Percentiles rank a stretch among this genome's conserved stretches.
Conservation (phyloP, 2,888 invertebrate species). For the Athrips mouffetella region DNA sequence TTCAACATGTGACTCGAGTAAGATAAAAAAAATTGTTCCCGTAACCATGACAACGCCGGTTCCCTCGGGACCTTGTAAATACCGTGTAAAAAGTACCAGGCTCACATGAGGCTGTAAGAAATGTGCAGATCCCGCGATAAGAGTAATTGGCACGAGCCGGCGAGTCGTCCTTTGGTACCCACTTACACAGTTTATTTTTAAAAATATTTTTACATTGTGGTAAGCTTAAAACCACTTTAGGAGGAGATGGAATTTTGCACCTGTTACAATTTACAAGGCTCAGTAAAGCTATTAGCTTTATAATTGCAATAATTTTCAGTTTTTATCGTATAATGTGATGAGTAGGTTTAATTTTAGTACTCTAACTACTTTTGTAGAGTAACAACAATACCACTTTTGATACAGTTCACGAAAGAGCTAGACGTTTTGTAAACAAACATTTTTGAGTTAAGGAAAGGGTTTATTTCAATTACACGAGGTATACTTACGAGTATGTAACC, state of each 20-base stretch:
- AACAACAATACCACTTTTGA: too few species aligned
- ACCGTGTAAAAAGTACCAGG: slow-evolving; percentile 65
- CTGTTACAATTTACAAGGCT: background rate
- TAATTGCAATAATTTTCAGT: too few species aligned
- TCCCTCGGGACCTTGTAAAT: slow-evolving; percentile 66
- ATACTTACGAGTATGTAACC: too few species aligned
- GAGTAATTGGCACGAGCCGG: slow-evolving; percentile 41
- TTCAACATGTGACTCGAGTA: too few species aligned
- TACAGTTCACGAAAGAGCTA: too few species aligned
- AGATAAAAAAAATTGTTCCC: background rate
- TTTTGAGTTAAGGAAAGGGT: too few species aligned
- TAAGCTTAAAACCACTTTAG: slow-evolving; percentile 19
- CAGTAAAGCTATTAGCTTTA: too few species aligned
- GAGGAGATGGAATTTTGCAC: slow-evolving; percentile 13
- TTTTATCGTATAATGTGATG: too few species aligned
- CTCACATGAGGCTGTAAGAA: slow-evolving; percentile 34
- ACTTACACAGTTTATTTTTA: slow-evolving; percentile 40
- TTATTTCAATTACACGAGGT: too few species aligned
- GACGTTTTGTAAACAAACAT: too few species aligned
- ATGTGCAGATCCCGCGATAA: slow-evolving; percentile 33
- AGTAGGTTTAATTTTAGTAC: too few species aligned
- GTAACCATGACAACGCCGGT: slow-evolving; percentile 19
- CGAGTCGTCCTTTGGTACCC: slow-evolving; percentile 45
- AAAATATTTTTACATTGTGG: slow-evolving; percentile 24
- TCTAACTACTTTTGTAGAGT: too few species aligned